These are phyloP conservation scores for Neopelma chrysocephalum DNA, from an alignment of 2,797 vertebrate genomes.

Conservation along the genomic window DNA sequence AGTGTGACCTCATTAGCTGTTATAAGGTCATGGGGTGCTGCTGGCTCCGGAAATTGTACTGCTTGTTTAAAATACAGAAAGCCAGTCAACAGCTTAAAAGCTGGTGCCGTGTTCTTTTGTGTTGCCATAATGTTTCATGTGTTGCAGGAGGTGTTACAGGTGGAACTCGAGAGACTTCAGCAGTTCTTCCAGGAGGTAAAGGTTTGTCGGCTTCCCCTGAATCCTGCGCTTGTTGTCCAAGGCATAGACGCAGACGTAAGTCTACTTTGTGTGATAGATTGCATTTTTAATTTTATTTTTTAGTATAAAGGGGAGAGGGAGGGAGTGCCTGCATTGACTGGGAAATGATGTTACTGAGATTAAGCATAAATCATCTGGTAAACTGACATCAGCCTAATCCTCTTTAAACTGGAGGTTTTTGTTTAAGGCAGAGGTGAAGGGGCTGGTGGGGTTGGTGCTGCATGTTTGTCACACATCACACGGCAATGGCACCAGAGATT, in stretches of 20 bases:
- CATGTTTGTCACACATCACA: rapidly evolving
- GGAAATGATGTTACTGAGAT: not conserved
- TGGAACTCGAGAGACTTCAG: conserved; percentile 63
- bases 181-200: conserved; percentile 68
- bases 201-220: conserved; percentile 70
- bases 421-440: not conserved
- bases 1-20: not conserved
- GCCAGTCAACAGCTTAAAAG: not conserved
- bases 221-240: conserved; percentile 49
- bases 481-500: not conserved
- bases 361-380: not conserved
- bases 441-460: not conserved
- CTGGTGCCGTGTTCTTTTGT: not conserved
- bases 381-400: not conserved
- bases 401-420: not conserved
- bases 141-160: conserved; percentile 69
- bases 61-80: not conserved
- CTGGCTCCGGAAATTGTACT: not conserved
- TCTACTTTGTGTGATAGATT: not conserved
- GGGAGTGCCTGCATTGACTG: not conserved
- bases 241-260: conserved; percentile 68
- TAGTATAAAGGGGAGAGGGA: not conserved
- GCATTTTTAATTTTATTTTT: not conserved
- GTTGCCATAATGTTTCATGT: not conserved
- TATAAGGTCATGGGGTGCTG: not conserved